Conservation (phyloP, 2,888 invertebrate genomes). For the Melangyna quadrimaculata region DNA sequence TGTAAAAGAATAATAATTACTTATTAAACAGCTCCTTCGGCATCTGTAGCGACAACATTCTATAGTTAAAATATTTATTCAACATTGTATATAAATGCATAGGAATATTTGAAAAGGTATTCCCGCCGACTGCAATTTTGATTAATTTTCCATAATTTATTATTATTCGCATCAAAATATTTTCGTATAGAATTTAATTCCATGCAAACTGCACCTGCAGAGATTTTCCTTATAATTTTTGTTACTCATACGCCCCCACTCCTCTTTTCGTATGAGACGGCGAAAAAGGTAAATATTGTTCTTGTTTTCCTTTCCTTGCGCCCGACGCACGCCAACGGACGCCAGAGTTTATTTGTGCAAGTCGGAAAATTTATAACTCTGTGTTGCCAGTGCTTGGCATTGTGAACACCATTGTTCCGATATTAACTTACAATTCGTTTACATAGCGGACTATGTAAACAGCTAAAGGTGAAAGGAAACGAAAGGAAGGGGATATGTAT, state of each 20-base stretch:
- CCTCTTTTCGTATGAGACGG: background rate
- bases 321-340: too few relatives aligned
- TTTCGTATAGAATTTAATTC: background rate
- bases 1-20: too few relatives aligned
- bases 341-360: conserved; percentile 2
- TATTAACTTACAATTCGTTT: conserved; percentile 67
- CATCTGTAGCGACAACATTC: background rate
- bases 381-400: conserved; percentile 8
- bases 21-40: too few relatives aligned
- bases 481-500: background rate
- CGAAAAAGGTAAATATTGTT: conserved; percentile 31
- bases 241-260: conserved; percentile 10
- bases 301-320: background rate
- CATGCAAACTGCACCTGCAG: background rate
- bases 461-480: background rate
- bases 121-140: background rate
- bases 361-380: conserved; percentile 41
- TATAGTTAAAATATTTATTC: background rate
- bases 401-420: conserved; percentile 57
- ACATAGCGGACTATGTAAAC: conserved; percentile 52
- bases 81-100: background rate
- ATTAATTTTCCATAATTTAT: conserved; percentile 1
- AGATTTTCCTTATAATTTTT: background rate
- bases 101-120: background rate
- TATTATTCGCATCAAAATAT: background rate